These are phyloP conservation scores for Paralvinella palmiformis DNA, from an alignment of 1,140 invertebrate species.

Conservation along the genomic window DNA sequence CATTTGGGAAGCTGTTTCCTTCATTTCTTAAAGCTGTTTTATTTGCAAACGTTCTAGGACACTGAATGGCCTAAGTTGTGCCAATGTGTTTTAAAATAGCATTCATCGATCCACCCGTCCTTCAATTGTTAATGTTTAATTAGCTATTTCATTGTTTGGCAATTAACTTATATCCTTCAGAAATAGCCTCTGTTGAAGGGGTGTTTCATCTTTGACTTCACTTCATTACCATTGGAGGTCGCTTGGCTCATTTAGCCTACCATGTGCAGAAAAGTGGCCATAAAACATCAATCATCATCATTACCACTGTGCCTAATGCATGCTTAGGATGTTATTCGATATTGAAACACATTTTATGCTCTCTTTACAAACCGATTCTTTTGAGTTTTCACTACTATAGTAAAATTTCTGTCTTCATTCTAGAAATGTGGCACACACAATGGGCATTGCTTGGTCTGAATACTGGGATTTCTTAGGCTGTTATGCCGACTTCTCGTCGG, in stretches of 20 bases:
- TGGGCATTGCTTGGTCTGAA: constrained; percentile 77
- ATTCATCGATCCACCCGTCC: not conserved
- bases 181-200: too few species aligned
- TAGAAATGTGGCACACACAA: constrained; percentile 68
- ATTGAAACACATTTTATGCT: not conserved
- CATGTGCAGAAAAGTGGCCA: too few species aligned
- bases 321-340: not conserved
- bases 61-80: too few species aligned
- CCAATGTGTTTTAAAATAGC: too few species aligned
- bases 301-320: not conserved
- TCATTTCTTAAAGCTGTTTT: too few species aligned
- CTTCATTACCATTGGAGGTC: too few species aligned
- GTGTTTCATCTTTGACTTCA: too few species aligned
- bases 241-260: too few species aligned
- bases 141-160: not conserved
- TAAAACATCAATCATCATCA: too few species aligned
- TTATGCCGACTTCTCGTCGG: constrained; percentile 67
- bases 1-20: constrained; percentile 15
- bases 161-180: not conserved
- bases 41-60: too few species aligned
- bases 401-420: constrained; percentile 24
- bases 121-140: not conserved
- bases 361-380: not conserved
- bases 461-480: constrained; percentile 81
- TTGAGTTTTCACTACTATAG: not conserved